Base-by-base conservation (phyloP, 2,888 invertebrate species). In the Papilio protenor region DNA sequence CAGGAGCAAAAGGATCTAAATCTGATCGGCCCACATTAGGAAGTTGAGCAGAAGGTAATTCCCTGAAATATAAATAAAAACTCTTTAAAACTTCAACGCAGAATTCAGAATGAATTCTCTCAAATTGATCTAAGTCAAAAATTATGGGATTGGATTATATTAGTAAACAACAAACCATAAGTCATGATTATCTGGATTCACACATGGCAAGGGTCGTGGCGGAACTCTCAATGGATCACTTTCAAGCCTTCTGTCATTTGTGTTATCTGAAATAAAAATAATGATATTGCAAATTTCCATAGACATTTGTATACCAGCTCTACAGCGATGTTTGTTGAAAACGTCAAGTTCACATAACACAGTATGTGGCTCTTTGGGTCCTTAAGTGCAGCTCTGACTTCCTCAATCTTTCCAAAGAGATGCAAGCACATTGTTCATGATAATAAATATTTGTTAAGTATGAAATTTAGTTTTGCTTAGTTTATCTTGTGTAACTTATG, bases 1-100 rank as follows among this genome's bases (percentile, higher is more conserved):
- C 92, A 18, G 91, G 88, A 1, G 92, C 95, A 79, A 98, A 96
- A 0, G 98, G 98, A 91, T 98, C 96, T 85, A 98, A 91, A 90
- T 98, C 98, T 76, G 96, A 95, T 64, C 96, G 93, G 0, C 98
- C 98, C 77, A 97, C 91, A 82, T 95, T 90, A 6, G 90, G 88
- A 76, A 91, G 81, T 64, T 87, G 87, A 6, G 89, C 87, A 66
- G 91, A 90, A 11, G 91, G 93, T 52, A 89, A 81, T 49, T 90
- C 89, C 94, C 94, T 94, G 84, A 79, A 80, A 82, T 27, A 75
- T 47, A 69, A 76, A 47, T 23, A 52, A 61, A 74, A 8, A 8
- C 10, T 21, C n/a, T 8, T 59, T 12, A 59, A 23, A 2, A 23
- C 59, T 59, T 23, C 12, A 23, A 59, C 11, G 59, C 23, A 52